A percentile compares a stretch with the other conserved stretches of the same genome.
phyloP scores from a whole-genome alignment of 2,888 invertebrate genomes.

The Julus scanicus region DNA sequence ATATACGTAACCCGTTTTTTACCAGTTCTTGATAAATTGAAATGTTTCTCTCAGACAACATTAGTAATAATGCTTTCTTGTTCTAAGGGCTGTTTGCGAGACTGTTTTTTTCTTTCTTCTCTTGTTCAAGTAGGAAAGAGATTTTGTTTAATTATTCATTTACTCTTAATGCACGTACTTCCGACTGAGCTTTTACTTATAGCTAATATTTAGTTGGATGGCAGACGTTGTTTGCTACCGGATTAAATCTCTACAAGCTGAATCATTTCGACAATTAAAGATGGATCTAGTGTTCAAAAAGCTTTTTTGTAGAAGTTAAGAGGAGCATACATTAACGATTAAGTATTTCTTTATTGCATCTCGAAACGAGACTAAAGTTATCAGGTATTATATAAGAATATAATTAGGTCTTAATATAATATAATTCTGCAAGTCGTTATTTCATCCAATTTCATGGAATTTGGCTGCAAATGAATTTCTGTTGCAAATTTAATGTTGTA shows the following conservation, averaged over 20 bases:
- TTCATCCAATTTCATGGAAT: not conserved
- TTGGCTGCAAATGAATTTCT: not conserved
- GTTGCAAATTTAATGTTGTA: too few relatives aligned
- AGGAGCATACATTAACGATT: too few relatives aligned
- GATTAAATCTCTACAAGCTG: not conserved
- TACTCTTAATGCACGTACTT: constrained; percentile 16
- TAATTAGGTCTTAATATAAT: too few relatives aligned
- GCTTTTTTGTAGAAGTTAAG: not conserved
- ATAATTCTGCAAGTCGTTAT: not conserved
- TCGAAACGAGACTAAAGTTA: too few relatives aligned
- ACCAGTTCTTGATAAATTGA: not conserved
- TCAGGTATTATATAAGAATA: too few relatives aligned
- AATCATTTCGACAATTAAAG: constrained; percentile 6
- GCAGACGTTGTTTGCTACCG: not conserved
- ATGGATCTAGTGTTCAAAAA: not conserved
- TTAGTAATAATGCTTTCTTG: constrained; percentile 1
- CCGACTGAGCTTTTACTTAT: constrained; percentile 45
- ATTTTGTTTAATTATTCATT: constrained; percentile 37
- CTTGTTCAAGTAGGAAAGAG: not conserved
- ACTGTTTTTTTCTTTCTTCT: not conserved
- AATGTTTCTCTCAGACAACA: not conserved
- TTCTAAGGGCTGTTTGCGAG: not conserved
- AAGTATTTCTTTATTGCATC: too few relatives aligned
- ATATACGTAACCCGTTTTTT: constrained; percentile 6
- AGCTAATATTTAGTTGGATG: constrained; percentile 20